Percentiles rank a stretch among this genome's conserved stretches.
Conservation (phyloP, 2,113 vertebrate species). For the Erpornis zantholeuca region DNA sequence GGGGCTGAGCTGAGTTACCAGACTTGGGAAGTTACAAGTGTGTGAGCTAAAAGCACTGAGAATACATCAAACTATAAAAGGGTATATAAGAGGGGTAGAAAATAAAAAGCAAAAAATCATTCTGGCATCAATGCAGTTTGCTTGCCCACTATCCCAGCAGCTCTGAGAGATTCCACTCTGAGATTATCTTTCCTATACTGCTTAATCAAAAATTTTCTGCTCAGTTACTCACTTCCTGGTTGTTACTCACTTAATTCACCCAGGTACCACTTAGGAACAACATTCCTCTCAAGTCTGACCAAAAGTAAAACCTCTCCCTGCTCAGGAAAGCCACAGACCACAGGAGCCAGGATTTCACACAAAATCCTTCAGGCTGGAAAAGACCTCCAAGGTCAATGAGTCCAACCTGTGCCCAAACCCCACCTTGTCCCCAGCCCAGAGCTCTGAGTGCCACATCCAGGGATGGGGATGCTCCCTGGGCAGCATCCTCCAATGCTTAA, state of each 20-base stretch:
- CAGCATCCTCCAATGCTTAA: background rate
- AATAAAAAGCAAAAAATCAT: too few relatives aligned
- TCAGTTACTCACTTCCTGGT: background rate
- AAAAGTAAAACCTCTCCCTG: background rate
- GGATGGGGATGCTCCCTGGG: too few relatives aligned
- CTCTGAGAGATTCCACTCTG: background rate
- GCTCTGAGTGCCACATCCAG: background rate
- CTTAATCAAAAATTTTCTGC: background rate
- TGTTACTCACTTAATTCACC: background rate
- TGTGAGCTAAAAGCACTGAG: too few relatives aligned
- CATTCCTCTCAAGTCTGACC: background rate
- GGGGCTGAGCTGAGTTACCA: too few relatives aligned
- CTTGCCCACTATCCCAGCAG: background rate
- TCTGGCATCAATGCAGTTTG: too few relatives aligned
- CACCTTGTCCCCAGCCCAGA: background rate
- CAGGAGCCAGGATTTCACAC: background rate
- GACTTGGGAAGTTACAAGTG: too few relatives aligned
- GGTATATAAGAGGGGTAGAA: too few relatives aligned
- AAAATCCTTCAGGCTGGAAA: background rate
- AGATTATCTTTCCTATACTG: background rate
- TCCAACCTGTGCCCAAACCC: accelerated
- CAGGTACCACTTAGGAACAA: background rate
- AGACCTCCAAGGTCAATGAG: background rate
- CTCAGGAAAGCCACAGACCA: background rate
- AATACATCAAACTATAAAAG: too few relatives aligned